Conservation (phyloP, 2,113 vertebrate genomes). For the Himantopus leucocephalus region DNA sequence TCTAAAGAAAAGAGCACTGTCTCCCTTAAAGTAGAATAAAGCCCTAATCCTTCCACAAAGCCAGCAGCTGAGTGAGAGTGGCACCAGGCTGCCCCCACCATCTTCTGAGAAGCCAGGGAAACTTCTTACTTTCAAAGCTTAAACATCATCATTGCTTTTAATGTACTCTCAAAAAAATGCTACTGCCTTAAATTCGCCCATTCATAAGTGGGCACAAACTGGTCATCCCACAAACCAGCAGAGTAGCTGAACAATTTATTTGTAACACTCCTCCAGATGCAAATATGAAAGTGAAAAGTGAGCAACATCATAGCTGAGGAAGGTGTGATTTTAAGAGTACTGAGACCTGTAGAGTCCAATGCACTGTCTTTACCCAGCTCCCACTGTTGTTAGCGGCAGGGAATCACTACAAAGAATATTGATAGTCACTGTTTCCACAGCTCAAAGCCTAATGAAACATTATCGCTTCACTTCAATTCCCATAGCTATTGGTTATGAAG, state of each 20-base stretch:
- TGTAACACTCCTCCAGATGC: not conserved
- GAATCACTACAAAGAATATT: not conserved
- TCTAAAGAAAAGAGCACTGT: not conserved
- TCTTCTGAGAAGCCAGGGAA: not conserved
- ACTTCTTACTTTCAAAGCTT: not conserved
- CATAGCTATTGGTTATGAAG: not conserved
- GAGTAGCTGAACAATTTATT: not conserved
- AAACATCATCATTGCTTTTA: rapidly evolving
- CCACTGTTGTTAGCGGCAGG: not conserved
- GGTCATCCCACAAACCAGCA: not conserved
- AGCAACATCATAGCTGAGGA: not conserved
- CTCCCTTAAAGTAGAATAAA: not conserved
- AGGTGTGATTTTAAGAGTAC: not conserved
- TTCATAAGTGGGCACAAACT: not conserved
- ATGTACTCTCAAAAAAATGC: not conserved
- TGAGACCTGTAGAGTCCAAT: not conserved
- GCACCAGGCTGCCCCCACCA: not conserved
- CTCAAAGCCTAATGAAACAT: conserved; percentile 8
- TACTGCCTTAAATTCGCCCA: not conserved
- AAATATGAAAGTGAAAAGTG: not conserved
- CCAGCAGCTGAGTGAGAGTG: not conserved
- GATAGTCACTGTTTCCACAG: not conserved
- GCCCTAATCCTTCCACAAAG: not conserved
- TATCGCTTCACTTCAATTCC: not conserved
- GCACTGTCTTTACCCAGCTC: not conserved